Evolutionary conservation across 2,113 vertebrate genomes (phyloP), one percentile per base, ranked within the genome.

Genomic region (Atlantisia rogersi): DNA sequence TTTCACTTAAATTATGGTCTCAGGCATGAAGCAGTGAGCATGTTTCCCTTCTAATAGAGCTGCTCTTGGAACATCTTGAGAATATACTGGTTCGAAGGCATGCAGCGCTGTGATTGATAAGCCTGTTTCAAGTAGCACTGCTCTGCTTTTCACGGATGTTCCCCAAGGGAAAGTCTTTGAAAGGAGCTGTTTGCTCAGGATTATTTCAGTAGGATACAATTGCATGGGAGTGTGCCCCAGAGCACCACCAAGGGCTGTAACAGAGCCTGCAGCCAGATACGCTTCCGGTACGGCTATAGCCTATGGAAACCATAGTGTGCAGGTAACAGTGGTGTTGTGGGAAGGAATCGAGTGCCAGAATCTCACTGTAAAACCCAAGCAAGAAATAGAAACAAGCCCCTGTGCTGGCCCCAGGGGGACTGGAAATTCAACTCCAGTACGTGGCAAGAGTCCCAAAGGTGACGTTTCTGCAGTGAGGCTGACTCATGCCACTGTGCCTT

Each of bases 371-470:
- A 92, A 95, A 71, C 25, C 81, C 70, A 75, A 92, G 42, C 74
- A 94, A 85, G 48, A 85, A 91, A 84, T 82, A 93, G 62, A 65
- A 95, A 56, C 86, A 79, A 81, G 35, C 24, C 37, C 37, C 56
- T 39, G 69, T 0, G 0, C n/a, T 4, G 7, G 37, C 82, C 84
- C 67, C 0, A 0, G 42, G 56, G 59, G 82, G 26, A 59, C 50
- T 85, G 92, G 73, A 90, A 94, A 82, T 93, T 83, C 35, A 52
- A 22, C 79, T 93, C 37, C 0, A 0, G 20, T 60, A 44, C 5
- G 12, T 95, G 96, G 85, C 93, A 90, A 40, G 32, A 93, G 14
- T 90, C 93, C 93, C 85, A 86, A 78, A 63, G 56, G 73, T 92
- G 88, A 93, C 6, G 20, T 86, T 55, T 70, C 37, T 83, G 11